Percentiles rank a stretch among this genome's conserved stretches.
These are phyloP conservation scores for Anoplophora glabripennis DNA, from an alignment of 1,140 invertebrate genomes.

Conservation along the genomic window DNA sequence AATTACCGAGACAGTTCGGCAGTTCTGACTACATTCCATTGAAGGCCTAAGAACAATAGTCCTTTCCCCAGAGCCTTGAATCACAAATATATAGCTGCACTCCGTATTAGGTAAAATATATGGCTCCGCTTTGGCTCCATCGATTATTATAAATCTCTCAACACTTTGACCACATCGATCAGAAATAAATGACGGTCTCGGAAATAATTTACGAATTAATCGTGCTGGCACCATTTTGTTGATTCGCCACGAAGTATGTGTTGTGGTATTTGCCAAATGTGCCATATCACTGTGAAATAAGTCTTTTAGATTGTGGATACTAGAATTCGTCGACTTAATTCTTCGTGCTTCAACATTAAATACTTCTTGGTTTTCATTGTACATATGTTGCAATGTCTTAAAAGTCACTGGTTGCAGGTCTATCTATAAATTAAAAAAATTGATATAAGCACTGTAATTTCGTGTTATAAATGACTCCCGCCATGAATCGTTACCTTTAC, in stretches of 20 bases:
- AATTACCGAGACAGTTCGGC: conserved; percentile 61
- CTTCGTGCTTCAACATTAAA: conserved; percentile 57
- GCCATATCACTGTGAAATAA: conserved; percentile 20
- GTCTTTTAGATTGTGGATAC: conserved; percentile 35
- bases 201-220: conserved; percentile 63
- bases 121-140: conserved; percentile 57
- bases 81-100: conserved; percentile 70
- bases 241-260: conserved; percentile 62
- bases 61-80: conserved; percentile 63
- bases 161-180: conserved; percentile 64
- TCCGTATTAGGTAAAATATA: conserved; percentile 70
- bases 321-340: conserved; percentile 54
- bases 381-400: conserved; percentile 50
- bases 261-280: conserved; percentile 30
- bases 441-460: background rate
- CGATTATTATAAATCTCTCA: conserved; percentile 69
- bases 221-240: conserved; percentile 65
- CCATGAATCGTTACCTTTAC: conserved; percentile 33
- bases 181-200: conserved; percentile 59
- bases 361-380: conserved; percentile 49
- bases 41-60: conserved; percentile 64
- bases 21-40: conserved; percentile 63
- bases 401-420: conserved; percentile 46
- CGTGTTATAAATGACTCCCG: too few species aligned
- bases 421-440: conserved; percentile 38